phyloP scores from a whole-genome alignment of 2,888 invertebrate species.

The Hypena proboscidalis region DNA sequence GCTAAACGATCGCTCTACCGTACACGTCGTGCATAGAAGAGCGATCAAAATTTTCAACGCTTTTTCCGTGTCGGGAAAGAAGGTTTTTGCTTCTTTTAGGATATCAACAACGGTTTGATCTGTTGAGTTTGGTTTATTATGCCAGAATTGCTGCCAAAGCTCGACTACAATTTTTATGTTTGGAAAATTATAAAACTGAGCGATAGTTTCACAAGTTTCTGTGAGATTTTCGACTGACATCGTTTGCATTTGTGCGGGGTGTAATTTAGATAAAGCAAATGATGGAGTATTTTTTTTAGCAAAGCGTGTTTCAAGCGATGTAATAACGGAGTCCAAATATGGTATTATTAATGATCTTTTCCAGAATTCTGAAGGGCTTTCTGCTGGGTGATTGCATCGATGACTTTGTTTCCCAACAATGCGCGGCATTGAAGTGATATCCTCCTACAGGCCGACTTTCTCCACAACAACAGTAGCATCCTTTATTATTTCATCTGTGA shows the following conservation, averaged over 20 bases:
- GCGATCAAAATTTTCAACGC: slow-evolving; percentile 11
- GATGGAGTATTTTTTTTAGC: neutral
- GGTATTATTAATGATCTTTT: slow-evolving; percentile 5
- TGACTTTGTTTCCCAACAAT: slow-evolving; percentile 38
- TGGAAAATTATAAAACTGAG: slow-evolving; percentile 16
- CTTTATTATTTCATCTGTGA: too few relatives aligned
- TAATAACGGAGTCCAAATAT: slow-evolving; percentile 7
- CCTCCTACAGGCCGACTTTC: slow-evolving; percentile 34
- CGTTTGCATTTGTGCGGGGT: slow-evolving; percentile 23
- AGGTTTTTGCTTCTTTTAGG: too few relatives aligned
- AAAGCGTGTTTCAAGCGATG: slow-evolving; percentile 1
- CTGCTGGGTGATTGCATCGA: slow-evolving; percentile 40
- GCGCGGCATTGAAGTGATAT: slow-evolving; percentile 28
- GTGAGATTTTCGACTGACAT: slow-evolving; percentile 26
- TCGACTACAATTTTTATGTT: slow-evolving; percentile 18
- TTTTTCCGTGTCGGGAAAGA: neutral
- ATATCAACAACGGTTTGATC: slow-evolving; percentile 21
- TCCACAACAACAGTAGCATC: slow-evolving; percentile 37
- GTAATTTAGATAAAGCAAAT: slow-evolving; percentile 4
- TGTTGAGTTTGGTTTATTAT: slow-evolving; percentile 18
- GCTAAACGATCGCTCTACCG: slow-evolving; percentile 26
- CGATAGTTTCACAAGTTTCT: slow-evolving; percentile 23
- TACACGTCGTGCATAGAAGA: slow-evolving; percentile 20
- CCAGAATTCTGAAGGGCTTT: slow-evolving; percentile 7
- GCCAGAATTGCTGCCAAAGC: slow-evolving; percentile 23